phyloP scores from a whole-genome alignment of 2,113 vertebrate species.

The Triplophysa tibetana region DNA sequence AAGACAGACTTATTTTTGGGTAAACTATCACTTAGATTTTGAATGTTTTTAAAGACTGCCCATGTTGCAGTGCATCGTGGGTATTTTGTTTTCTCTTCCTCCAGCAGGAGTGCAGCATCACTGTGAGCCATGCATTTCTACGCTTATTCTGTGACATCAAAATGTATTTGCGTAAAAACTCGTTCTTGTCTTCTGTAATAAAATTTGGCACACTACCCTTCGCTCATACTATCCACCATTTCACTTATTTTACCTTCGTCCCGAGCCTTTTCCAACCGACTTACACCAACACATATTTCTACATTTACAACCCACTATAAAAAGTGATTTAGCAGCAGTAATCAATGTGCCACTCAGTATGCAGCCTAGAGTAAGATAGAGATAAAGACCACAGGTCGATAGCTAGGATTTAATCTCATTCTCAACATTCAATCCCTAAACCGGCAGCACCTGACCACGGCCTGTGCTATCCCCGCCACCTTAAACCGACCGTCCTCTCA shows the following conservation, averaged over 20 bases:
- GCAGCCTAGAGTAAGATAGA: constrained; percentile 13
- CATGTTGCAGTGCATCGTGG: too few relatives aligned
- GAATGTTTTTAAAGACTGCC: too few relatives aligned
- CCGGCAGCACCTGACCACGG: constrained; percentile 27
- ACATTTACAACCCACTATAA: constrained; percentile 51
- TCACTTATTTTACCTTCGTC: neutral
- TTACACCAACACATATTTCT: constrained; percentile 39
- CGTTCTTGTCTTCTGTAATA: too few relatives aligned
- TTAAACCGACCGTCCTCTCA: constrained; percentile 51
- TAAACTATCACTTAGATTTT: too few relatives aligned
- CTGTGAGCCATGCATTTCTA: too few relatives aligned
- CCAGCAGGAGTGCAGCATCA: too few relatives aligned
- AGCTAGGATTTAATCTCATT: constrained; percentile 48
- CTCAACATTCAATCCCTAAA: constrained; percentile 47
- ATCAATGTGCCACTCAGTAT: constrained; percentile 56
- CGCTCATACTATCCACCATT: neutral
- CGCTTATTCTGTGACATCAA: too few relatives aligned
- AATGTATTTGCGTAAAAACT: neutral
- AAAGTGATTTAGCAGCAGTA: constrained; percentile 53
- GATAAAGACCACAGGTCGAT: constrained; percentile 46
- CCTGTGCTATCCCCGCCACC: constrained; percentile 26
- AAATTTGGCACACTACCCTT: too few relatives aligned
- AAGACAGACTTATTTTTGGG: too few relatives aligned
- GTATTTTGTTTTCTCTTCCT: too few relatives aligned
- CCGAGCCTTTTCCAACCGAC: constrained; percentile 36